Conservation (phyloP, 92 coral and sea anemone genomes). For the Palythoa grandiflora region DNA sequence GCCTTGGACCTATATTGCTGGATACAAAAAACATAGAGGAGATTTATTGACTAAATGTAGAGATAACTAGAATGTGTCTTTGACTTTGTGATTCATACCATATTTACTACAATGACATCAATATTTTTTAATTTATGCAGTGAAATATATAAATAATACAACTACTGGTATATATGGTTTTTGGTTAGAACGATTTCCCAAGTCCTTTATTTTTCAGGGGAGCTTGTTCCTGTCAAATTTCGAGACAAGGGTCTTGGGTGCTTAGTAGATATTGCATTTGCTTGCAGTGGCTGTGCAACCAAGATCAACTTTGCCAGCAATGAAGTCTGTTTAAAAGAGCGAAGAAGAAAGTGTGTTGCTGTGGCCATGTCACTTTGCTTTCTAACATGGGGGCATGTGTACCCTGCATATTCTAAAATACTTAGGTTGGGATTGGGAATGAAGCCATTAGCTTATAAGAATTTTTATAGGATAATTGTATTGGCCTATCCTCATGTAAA, state of each 20-base stretch:
- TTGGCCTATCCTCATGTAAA: conserved; percentile 53
- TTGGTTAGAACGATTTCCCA: not conserved
- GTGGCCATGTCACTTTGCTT: conserved; percentile 43
- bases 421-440: conserved; percentile 48
- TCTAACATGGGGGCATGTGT: conserved; percentile 57
- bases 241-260: conserved; percentile 60
- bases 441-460: conserved; percentile 16
- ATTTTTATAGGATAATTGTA: conserved; percentile 19
- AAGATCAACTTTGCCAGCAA: conserved; percentile 56
- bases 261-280: conserved; percentile 38
- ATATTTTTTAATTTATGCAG: conserved; percentile 5
- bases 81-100: not conserved
- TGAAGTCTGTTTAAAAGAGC: conserved; percentile 32
- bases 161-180: not conserved
- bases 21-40: too few relatives aligned
- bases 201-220: conserved; percentile 32
- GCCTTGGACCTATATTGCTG: too few relatives aligned
- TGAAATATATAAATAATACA: not conserved
- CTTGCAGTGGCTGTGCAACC: conserved; percentile 57
- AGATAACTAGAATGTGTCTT: not conserved
- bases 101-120: not conserved
- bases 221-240: conserved; percentile 42
- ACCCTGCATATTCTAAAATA: conserved; percentile 44
- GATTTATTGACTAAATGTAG: too few relatives aligned
- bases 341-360: conserved; percentile 44